Evolutionary conservation across 2,797 vertebrate genomes (phyloP).

Genomic region (Atherinosoma microstoma): DNA sequence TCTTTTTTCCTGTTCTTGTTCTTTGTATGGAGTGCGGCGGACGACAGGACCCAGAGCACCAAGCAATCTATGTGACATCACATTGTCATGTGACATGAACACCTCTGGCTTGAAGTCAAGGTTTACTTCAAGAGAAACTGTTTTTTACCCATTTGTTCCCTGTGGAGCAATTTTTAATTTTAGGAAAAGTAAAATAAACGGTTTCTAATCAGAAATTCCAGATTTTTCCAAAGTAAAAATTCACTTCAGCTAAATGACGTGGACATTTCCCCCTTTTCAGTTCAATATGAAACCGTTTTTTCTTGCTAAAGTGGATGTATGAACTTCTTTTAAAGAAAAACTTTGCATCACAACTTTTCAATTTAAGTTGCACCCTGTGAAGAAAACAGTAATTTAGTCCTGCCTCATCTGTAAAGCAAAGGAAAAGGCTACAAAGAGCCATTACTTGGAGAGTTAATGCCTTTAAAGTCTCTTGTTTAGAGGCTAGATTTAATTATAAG

Average conservation of each 20-base stretch:
- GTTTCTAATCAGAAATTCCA: background rate
- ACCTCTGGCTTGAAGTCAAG: too few species aligned
- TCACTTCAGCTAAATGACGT: background rate
- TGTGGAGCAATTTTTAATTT: background rate
- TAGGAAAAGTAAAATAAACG: background rate
- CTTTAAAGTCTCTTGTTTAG: conserved; percentile 5
- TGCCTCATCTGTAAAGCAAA: conserved; percentile 7
- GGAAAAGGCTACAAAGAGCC: background rate
- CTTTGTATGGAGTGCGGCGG: too few species aligned
- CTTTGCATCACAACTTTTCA: background rate
- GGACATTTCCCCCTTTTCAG: background rate
- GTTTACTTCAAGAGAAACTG: too few species aligned
- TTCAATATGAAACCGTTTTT: background rate
- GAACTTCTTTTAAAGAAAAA: background rate
- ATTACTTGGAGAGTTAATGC: background rate
- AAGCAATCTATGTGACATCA: too few species aligned
- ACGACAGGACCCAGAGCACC: too few species aligned
- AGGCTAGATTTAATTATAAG: conserved; percentile 5
- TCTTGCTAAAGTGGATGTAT: background rate
- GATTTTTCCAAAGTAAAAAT: background rate
- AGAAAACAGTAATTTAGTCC: background rate
- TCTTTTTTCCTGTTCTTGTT: too few species aligned
- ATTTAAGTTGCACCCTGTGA: background rate
- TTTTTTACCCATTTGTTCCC: background rate
- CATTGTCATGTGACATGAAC: too few species aligned